These are phyloP conservation scores for Paralvinella palmiformis DNA, from an alignment of 1,140 invertebrate species.

Conservation along the genomic window DNA sequence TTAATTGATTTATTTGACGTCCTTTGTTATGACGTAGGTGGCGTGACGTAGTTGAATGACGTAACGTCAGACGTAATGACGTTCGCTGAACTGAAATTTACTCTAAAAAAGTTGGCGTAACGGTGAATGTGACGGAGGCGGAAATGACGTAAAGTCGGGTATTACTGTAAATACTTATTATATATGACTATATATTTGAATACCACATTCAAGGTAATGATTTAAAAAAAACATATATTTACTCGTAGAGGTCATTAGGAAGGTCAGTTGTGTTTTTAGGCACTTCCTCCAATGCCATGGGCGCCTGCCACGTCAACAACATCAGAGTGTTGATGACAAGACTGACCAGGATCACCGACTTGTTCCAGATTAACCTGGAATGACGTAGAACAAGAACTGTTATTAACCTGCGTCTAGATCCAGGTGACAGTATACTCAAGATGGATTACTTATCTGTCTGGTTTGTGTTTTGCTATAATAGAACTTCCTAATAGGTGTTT, in stretches of 20 bases:
- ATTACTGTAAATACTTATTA: neutral
- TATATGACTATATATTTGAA: neutral
- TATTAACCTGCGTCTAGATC: neutral
- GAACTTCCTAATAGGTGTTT: neutral
- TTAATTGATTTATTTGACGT: neutral
- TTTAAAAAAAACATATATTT: neutral
- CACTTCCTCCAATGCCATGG: conserved; percentile 4
- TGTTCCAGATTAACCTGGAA: conserved; percentile 13
- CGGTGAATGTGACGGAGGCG: no score
- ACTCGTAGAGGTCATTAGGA: conserved; percentile 11
- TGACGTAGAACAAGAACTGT: neutral
- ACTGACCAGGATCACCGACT: conserved; percentile 18
- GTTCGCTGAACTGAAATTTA: no score
- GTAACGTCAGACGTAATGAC: no score
- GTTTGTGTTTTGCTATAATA: neutral
- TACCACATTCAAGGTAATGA: neutral
- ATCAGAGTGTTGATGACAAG: conserved; percentile 19
- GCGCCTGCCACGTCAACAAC: conserved; percentile 16
- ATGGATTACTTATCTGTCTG: neutral
- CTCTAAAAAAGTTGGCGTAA: no score
- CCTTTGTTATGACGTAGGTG: neutral
- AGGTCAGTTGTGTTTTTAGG: conserved; percentile 8
- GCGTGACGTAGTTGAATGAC: no score
- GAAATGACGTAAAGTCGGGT: no score
- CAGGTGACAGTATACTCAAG: neutral